Percentiles rank a stretch among this genome's conserved stretches.
Conservation (phyloP, 2,113 vertebrate species). For the Ranitomeya variabilis region DNA sequence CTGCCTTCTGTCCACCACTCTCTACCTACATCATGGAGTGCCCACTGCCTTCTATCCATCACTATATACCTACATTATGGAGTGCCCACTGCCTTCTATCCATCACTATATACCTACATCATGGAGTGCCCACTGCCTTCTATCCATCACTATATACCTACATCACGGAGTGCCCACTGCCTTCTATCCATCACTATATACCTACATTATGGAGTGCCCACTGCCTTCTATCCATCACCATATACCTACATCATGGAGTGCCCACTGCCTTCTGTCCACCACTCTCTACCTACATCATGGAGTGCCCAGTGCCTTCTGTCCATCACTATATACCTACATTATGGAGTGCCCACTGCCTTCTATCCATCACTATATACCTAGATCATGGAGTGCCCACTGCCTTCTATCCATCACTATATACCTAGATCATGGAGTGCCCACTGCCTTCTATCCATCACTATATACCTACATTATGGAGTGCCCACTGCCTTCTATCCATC, state of each 20-base stretch:
- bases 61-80: no score
- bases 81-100: not conserved
- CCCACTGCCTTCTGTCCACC: conserved; percentile 2
- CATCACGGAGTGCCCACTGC: not conserved
- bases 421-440: no score
- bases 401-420: not conserved
- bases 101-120: no score
- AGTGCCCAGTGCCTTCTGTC: conserved; percentile 30
- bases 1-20: no score
- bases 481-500: not conserved
- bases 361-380: not conserved
- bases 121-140: no score
- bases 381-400: not conserved
- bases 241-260: no score
- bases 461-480: no score
- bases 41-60: not conserved
- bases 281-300: no score
- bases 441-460: not conserved
- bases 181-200: no score
- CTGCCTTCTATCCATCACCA: no score
- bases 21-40: not conserved
- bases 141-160: no score
- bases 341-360: not conserved
- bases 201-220: not conserved
- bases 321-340: no score